Base-by-base conservation (phyloP, 2,113 vertebrate species). In the Marmota flaviventris region DNA sequence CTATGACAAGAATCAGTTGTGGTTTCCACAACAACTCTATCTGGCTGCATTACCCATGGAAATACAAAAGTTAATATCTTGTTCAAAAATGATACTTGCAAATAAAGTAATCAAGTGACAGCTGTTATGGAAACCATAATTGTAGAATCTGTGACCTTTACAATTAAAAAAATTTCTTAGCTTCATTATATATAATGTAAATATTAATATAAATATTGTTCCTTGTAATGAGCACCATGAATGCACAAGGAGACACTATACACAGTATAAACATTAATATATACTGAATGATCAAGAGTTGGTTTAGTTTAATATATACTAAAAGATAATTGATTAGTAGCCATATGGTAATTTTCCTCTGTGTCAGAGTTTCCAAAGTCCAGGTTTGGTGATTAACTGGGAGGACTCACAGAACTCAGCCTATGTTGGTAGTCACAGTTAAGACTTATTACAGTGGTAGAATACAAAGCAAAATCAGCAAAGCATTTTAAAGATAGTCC, bases 11-110 rank as follows among this genome's bases (percentile, higher is more conserved):
- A 89, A 85, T 92, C 85, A 85, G 18, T 87, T 87, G 20, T 85
- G 70, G 81, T 97, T 97, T 92, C 61, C 25, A 95, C 29, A 94
- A 72, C 90, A 97, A 75, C 65, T 94, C n/a, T 95, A 5, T 78
- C 63, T 92, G 76, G 11, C 48, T 97, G 5, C 9, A 45, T 94
- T 91, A 79, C 75, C 81, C 45, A 93, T 91, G 17, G 42, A 92
- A 94, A 95, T 91, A 88, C 45, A 77, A 69, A 90, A 90, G 53
- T 92, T 86, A 87, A 87, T 81, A 58, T 56, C 85, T n/a, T 81
- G 32, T 76, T 95, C 22, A 90, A 48, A 95, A 92, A n/a, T 87
- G 34, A 45, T 63, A 73, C 29, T 94, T 93, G n/a, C 58, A 91
- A 69, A 53, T 95, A 91, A 85, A 67, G 69, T 69, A 89, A 70